These are phyloP conservation scores for Nixonia krombeini DNA, from an alignment of 1,140 invertebrate genomes.

Conservation along the genomic window DNA sequence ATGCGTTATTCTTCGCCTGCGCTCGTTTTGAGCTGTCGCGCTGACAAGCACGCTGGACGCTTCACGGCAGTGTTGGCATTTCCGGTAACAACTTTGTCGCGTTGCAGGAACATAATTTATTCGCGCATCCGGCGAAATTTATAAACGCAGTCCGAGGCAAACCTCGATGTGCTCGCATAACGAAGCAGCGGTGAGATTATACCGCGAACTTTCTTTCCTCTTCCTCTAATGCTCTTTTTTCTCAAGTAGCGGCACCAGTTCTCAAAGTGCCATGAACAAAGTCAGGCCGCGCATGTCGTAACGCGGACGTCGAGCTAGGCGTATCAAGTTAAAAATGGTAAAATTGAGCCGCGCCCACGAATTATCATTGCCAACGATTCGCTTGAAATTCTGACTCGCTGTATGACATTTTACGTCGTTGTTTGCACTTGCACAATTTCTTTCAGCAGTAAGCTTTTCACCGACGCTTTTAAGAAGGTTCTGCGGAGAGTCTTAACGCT, in stretches of 20 bases:
- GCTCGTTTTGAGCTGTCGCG: slow-evolving; percentile 11
- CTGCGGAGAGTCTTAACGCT: too few species aligned
- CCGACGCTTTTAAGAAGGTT: too few species aligned
- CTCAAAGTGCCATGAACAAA: slow-evolving; percentile 15
- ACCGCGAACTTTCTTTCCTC: not conserved
- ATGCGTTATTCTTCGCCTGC: slow-evolving; percentile 5
- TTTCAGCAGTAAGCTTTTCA: too few species aligned
- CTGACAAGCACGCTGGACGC: slow-evolving; percentile 14
- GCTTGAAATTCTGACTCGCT: not conserved
- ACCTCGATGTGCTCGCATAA: slow-evolving; percentile 8
- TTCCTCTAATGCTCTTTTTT: too few species aligned
- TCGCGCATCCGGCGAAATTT: slow-evolving; percentile 27
- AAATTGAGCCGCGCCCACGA: slow-evolving; percentile 24
- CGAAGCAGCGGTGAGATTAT: slow-evolving; percentile 8
- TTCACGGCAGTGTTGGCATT: slow-evolving; percentile 10
- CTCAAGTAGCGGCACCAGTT: too few species aligned
- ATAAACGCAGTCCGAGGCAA: slow-evolving; percentile 4
- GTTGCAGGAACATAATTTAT: slow-evolving; percentile 23
- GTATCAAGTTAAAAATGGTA: slow-evolving; percentile 34
- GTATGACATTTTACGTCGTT: not conserved
- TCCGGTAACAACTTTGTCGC: slow-evolving; percentile 25
- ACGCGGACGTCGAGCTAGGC: slow-evolving; percentile 16
- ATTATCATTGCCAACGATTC: slow-evolving; percentile 2
- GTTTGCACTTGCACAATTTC: too few species aligned
- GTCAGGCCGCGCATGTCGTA: too few species aligned